Percentiles rank a stretch among this genome's conserved stretches.
Conservation (phyloP, 2,113 vertebrate species). For the Corvus cornix region DNA sequence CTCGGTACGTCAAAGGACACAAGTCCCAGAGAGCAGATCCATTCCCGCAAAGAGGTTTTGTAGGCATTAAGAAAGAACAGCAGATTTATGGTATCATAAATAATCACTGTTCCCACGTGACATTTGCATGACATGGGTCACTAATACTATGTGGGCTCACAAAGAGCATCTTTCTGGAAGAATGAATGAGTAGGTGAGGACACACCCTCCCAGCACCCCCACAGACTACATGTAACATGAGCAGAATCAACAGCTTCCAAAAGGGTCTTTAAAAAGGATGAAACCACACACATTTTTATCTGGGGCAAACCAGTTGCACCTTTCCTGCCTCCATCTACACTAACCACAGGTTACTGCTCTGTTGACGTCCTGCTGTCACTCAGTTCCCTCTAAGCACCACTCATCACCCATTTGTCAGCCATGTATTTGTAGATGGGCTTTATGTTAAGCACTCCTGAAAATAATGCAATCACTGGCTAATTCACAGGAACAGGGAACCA, state of each 20-base stretch:
- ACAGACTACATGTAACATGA: accelerated
- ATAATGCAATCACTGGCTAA: background rate
- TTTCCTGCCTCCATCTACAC: background rate
- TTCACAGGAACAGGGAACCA: background rate
- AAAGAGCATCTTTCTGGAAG: background rate
- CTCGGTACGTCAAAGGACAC: background rate
- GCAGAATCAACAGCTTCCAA: background rate
- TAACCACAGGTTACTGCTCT: background rate
- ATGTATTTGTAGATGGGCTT: background rate
- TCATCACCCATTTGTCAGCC: background rate
- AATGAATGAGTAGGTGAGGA: background rate
- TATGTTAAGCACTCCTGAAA: background rate
- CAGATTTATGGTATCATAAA: background rate
- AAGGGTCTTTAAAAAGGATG: background rate
- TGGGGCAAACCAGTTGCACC: background rate
- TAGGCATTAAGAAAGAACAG: background rate
- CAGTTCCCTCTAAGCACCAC: background rate
- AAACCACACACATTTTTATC: background rate
- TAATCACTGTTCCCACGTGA: background rate
- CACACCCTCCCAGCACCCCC: background rate
- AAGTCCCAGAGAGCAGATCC: background rate
- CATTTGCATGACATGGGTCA: background rate
- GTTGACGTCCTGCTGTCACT: background rate
- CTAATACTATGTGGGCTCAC: background rate
- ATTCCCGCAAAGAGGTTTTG: background rate